Base-by-base conservation (phyloP, 2,797 vertebrate species). In the Trematomus bernacchii region DNA sequence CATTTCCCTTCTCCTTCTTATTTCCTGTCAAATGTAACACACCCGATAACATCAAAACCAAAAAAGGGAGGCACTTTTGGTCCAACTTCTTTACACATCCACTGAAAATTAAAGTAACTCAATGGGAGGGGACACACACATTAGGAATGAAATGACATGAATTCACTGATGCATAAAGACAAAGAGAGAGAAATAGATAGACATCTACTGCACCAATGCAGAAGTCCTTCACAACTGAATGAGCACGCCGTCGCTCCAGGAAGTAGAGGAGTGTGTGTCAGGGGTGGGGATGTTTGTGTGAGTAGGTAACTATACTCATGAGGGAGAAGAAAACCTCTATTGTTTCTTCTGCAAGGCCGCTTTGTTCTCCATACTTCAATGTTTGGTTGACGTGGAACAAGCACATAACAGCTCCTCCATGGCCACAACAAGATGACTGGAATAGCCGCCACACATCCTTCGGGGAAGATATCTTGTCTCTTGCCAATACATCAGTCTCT, bases 201-300 rank as follows among this genome's bases (percentile, higher is more conserved):
- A 71, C 50, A 62, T 18, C 51, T 55, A 73, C 48, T 72, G 80
- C 53, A 50, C 65, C 64, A 63, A 44, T 65, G 65, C 51, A 66
- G 19, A 77, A 53, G 88, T 85, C 87, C 88, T 92, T 91, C 87
- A 89, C 80, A 82, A 76, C 70, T 87, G 85, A 76, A 21, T 79
- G 85, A 77, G 27, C 79, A 77, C 3, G 51, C 50, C 2, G 23
- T 73, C 10, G 76, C 85, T 92, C 43, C 79, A 82, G 87, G 87
- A 88, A 61, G 80, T 50, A 57, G 63, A 85, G 58, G 84, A 82
- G 57, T 81, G 52, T 65, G 76, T 66, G 81, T 67, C 14, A 10
- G 63, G 10, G 61, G 65, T 57, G 57, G 43, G 43, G 21, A 48
- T 2, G 18, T 71, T 71, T 62, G 55, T 44, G 10, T n/a, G 30